phyloP scores from a whole-genome alignment of 2,797 vertebrate genomes.

The Eurystomus glaucurus region DNA sequence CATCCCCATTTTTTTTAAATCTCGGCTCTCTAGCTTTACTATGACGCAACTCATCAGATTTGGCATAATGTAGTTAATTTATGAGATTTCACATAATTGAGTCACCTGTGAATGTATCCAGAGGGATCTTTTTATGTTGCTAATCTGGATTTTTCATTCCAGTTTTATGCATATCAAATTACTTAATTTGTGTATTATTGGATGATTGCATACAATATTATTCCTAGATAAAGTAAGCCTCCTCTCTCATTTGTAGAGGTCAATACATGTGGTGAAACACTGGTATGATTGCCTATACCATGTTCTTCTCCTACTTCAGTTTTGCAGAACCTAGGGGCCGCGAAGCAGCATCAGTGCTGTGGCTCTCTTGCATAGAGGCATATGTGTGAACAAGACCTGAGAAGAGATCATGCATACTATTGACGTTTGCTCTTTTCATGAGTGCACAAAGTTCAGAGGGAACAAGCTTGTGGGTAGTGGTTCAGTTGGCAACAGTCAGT shows the following conservation, averaged over 20 bases:
- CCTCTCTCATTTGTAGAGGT: neutral
- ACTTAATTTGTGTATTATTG: neutral
- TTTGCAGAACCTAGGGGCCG: neutral
- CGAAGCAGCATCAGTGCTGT: neutral
- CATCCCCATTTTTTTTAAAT: slow-evolving; percentile 53
- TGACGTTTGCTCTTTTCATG: neutral
- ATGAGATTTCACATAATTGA: slow-evolving; percentile 19
- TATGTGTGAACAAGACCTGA: neutral
- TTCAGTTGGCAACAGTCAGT: slow-evolving; percentile 46
- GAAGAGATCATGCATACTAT: neutral
- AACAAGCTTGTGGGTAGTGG: slow-evolving; percentile 10
- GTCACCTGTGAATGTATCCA: neutral
- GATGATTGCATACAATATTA: neutral
- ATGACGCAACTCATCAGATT: slow-evolving; percentile 54
- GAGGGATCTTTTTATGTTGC: neutral
- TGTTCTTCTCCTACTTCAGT: neutral
- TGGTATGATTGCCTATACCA: neutral
- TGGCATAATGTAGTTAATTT: slow-evolving; percentile 50
- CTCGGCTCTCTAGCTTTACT: slow-evolving; percentile 17
- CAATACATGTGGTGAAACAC: neutral
- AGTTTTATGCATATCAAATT: neutral
- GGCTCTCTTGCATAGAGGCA: neutral
- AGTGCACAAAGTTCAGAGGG: neutral
- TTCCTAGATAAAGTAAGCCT: neutral
- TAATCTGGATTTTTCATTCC: neutral